phyloP scores from a whole-genome alignment of 2,797 vertebrate species.

The Craterocephalus amniculus region DNA sequence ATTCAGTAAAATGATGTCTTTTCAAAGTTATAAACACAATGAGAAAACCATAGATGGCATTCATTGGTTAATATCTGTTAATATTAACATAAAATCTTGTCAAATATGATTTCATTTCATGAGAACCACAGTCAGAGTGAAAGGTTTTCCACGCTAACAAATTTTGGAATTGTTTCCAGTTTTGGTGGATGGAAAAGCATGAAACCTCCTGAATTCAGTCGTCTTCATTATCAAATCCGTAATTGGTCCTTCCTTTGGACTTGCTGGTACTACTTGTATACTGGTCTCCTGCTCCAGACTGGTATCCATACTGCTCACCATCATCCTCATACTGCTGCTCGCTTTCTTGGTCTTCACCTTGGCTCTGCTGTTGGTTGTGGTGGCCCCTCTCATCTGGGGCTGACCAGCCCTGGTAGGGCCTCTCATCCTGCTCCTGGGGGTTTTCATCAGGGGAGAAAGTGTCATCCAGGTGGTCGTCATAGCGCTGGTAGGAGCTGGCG shows the following conservation, averaged over 20 bases:
- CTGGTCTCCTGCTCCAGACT: conserved; percentile 78
- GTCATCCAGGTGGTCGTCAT: conserved; percentile 91
- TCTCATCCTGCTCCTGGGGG: conserved; percentile 71
- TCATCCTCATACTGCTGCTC: conserved; percentile 28
- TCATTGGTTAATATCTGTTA: background rate
- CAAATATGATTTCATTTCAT: background rate
- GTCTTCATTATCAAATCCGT: conserved; percentile 64
- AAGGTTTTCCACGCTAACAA: background rate
- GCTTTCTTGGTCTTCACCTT: conserved; percentile 23
- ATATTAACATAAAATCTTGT: background rate
- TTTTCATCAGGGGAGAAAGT: conserved; percentile 85
- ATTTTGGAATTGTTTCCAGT: background rate
- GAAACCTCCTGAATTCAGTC: conserved; percentile 59
- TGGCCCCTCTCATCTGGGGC: conserved; percentile 86
- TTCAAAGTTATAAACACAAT: background rate
- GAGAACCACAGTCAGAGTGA: background rate
- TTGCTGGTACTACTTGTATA: conserved; percentile 76
- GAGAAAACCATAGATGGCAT: background rate
- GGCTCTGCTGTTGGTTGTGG: conserved; percentile 73
- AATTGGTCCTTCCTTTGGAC: conserved; percentile 68
- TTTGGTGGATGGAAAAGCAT: background rate
- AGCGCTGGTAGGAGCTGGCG: conserved; percentile 95
- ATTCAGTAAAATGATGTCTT: too few relatives aligned
- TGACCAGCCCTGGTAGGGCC: conserved; percentile 87
- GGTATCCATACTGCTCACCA: conserved; percentile 61